Base-by-base conservation (phyloP, 2,888 invertebrate genomes). In the Vesta saturnalis region DNA sequence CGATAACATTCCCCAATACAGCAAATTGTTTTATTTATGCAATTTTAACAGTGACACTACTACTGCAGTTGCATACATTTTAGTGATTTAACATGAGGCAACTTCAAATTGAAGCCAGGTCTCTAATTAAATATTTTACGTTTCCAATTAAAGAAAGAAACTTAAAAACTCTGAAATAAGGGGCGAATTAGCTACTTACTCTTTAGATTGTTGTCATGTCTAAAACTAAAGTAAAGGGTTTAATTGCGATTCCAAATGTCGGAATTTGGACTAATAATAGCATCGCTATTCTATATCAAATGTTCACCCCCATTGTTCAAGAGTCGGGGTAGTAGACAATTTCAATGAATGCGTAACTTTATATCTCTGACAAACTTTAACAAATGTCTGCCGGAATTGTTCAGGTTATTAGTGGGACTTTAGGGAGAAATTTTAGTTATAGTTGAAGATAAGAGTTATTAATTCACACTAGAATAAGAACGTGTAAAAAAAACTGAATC, bases 301-400 rank as follows among this genome's bases (percentile, higher is more conserved):
- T 63, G 63, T 63, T 70, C 69, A 69, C 69, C 69, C 65, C 69
- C 49, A 70, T 70, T 70, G 66, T 70, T 70, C 62, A 39, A 23
- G 39, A 66, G 55, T 66, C 43, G 54, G 46, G 58, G 64, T 14
- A 60, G 63, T 58, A 66, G 65, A 70, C 66, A 70, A 70, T 66
- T 70, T 70, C 65, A 66, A 63, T 66, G 69, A 70, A 70, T 66
- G 66, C 66, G 66, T 70, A 70, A 70, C 66, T 70, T 70, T 66
- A 70, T 70, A 70, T 66, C 66, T 70, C 65, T 62, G 66, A 60
- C 66, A 66, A 70, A 70, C 66, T 70, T 70, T 66, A 70, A 70
- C 66, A 58, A 70, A 70, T 70, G 69, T 66, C 63, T 66, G 35
- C 63, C 46, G 66, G 59, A 70, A 66, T 70, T 66, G 66, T 69